These are phyloP conservation scores for Pogonognathellus flavescens DNA, from an alignment of 1,140 invertebrate species.

Conservation along the genomic window DNA sequence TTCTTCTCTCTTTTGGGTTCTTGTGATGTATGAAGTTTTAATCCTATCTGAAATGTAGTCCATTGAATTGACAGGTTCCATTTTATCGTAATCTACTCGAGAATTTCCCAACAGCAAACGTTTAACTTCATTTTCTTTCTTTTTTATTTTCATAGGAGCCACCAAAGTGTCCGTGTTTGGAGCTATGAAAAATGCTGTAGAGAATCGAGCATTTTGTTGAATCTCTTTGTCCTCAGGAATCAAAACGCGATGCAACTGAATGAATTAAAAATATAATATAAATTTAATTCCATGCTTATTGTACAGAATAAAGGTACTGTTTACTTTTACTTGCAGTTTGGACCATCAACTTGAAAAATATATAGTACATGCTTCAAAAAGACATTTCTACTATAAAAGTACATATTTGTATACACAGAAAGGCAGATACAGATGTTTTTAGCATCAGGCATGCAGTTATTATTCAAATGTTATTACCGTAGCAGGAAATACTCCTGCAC, in stretches of 20 bases:
- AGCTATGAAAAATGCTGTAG: constrained; percentile 83
- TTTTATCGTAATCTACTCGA: background rate
- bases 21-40: background rate
- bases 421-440: background rate
- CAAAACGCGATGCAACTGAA: constrained; percentile 78
- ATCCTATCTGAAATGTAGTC: background rate
- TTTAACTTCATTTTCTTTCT: background rate
- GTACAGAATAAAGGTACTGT: background rate
- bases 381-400: too few relatives aligned
- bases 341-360: too few relatives aligned
- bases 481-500: constrained; percentile 52
- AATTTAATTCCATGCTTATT: background rate
- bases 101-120: background rate
- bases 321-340: too few relatives aligned
- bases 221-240: constrained; percentile 74
- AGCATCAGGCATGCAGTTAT: background rate
- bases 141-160: constrained; percentile 69
- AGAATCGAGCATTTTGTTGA: constrained; percentile 76
- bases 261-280: background rate
- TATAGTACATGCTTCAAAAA: too few relatives aligned
- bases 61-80: constrained; percentile 12
- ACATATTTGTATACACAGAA: too few relatives aligned
- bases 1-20: too few relatives aligned
- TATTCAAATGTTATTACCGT: constrained; percentile 72
- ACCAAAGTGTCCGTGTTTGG: constrained; percentile 77